Base-by-base conservation (phyloP, 2,113 vertebrate genomes). In the Lanius ludovicianus region DNA sequence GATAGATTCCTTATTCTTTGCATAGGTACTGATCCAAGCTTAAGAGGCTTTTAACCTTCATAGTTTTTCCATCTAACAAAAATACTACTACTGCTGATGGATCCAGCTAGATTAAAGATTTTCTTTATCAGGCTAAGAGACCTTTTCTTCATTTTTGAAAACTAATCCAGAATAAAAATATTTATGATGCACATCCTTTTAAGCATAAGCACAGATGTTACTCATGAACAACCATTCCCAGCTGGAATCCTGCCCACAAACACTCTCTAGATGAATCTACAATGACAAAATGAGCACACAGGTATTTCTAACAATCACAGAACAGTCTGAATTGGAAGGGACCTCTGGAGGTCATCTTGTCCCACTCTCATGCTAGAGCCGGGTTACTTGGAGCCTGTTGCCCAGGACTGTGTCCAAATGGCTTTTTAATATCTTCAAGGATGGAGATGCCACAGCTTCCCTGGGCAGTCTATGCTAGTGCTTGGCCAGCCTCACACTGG, bases 121-220 rank as follows among this genome's bases (percentile, higher is more conserved):
- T 70, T 78, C 24, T 70, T 70, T 57, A 53, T 80, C 28, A 73
- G 37, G 15, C 59, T 59, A 6, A 50, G 50, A 83, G 55, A 15
- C 15, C 15, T 28, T 33, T 46, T 44, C 67, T 83, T n/a, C 20
- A 33, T 68, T 94, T 90, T 39, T 80, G 41, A 73, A 85, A 88
- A 76, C 24, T 73, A 96, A 91, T 93, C 78, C 70, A 44, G 70
- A 49, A 74, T 94, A 78, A 84, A 94, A 70, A 76, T 65, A 60
- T 62, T 95, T 90, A 41, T 74, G 62, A 44, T 73, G 75, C 44
- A 62, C 21, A 80, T 93, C 49, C 46, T 89, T 70, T 90, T 95
- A 94, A 67, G 25, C 10, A 1, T 87, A 77, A 87, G 69, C 81
- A 84, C 85, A 90, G 75, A 76, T 85, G 67, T 49, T 90, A 46